A percentile compares a stretch with the other conserved stretches of the same genome.
These are phyloP conservation scores for Ranitomeya variabilis DNA, from an alignment of 2,113 vertebrate species.

Conservation along the genomic window DNA sequence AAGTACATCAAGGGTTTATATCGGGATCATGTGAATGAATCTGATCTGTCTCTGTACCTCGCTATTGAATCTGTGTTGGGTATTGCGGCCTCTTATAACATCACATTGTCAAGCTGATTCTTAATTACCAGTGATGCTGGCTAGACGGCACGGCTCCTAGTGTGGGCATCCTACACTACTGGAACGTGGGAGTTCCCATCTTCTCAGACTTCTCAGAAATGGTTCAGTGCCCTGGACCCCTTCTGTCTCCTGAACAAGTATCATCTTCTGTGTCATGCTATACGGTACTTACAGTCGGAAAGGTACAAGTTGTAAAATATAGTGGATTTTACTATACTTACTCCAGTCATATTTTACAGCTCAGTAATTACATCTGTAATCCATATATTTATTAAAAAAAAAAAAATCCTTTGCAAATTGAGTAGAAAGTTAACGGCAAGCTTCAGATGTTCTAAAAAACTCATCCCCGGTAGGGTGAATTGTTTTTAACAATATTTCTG, in stretches of 20 bases:
- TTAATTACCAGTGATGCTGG: slow-evolving; percentile 57
- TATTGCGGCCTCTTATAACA: slow-evolving; percentile 43
- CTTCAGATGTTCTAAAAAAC: too few relatives aligned
- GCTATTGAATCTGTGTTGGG: slow-evolving; percentile 46
- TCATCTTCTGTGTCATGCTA: background rate
- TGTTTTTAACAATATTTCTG: too few relatives aligned
- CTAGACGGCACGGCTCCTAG: slow-evolving; percentile 71
- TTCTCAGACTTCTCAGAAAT: slow-evolving; percentile 64
- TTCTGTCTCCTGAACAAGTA: slow-evolving; percentile 25
- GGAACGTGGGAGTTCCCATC: slow-evolving; percentile 62
- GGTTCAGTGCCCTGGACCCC: slow-evolving; percentile 63
- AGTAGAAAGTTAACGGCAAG: too few relatives aligned
- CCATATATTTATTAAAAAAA: too few relatives aligned
- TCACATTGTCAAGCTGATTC: slow-evolving; percentile 61
- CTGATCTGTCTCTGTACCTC: background rate
- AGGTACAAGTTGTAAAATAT: background rate
- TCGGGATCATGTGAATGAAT: background rate
- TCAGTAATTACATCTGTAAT: too few relatives aligned
- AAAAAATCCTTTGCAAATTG: too few relatives aligned
- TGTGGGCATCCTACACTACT: slow-evolving; percentile 62
- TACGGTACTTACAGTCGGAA: background rate
- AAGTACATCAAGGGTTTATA: background rate
- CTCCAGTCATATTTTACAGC: too few relatives aligned
- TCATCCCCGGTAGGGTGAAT: too few relatives aligned
- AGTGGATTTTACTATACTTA: background rate